Percentiles rank a stretch among this genome's conserved stretches.
Conservation (phyloP, 1,140 invertebrate species). For the Fopius arisanus region DNA sequence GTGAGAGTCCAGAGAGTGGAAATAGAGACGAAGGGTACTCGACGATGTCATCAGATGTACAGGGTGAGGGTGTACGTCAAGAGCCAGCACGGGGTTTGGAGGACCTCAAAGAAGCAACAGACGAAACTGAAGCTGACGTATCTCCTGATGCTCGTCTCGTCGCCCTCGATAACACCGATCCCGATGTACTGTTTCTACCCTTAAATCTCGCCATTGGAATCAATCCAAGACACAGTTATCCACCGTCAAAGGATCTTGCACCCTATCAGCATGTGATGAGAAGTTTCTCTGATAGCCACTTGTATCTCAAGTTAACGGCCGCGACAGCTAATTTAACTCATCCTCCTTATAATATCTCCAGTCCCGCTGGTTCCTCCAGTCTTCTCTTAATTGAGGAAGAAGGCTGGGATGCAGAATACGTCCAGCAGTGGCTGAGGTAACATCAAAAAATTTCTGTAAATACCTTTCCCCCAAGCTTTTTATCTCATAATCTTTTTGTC, state of each 20-base stretch:
- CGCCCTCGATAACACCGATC: constrained; percentile 68
- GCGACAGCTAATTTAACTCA: constrained; percentile 52
- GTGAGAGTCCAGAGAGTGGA: constrained; percentile 76
- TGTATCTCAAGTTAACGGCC: constrained; percentile 73
- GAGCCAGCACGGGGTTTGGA: constrained; percentile 70
- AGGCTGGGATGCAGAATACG: constrained; percentile 76
- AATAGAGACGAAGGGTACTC: constrained; percentile 88
- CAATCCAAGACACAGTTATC: constrained; percentile 75
- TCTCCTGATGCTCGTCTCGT: constrained; percentile 62
- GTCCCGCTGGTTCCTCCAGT: constrained; percentile 49
- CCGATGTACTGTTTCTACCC: constrained; percentile 75
- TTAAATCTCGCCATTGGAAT: constrained; percentile 72
- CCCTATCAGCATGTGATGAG: constrained; percentile 76
- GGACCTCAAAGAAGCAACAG: constrained; percentile 76
- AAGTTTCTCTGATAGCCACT: constrained; percentile 77
- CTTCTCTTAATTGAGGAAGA: constrained; percentile 65
- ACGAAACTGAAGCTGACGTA: constrained; percentile 71
- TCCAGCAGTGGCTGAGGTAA: constrained; percentile 75
- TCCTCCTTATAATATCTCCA: constrained; percentile 48
- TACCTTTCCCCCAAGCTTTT: no score
- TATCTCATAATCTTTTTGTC: no score
- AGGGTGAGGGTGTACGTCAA: constrained; percentile 71
- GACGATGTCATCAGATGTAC: constrained; percentile 88
- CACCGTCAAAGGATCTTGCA: constrained; percentile 71
- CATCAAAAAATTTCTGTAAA: no score